Percentiles rank a stretch among this genome's conserved stretches.
Evolutionary conservation across 1,140 invertebrate genomes (phyloP).

Genomic region (Drosophila malerkotliana): DNA sequence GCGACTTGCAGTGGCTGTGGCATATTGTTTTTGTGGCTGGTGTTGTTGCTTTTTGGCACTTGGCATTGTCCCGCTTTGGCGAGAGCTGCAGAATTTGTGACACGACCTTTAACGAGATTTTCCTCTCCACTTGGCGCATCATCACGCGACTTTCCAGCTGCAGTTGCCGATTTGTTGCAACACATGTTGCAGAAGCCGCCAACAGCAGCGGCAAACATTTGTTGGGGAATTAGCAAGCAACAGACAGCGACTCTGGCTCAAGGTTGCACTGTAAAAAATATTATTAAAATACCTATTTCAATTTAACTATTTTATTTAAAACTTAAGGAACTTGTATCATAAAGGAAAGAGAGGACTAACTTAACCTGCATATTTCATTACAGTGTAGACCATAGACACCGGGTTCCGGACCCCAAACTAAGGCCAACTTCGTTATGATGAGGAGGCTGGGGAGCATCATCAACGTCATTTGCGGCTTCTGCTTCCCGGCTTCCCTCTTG

Average conservation of each 20-base stretch:
- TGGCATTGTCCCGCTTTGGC: conserved; percentile 55
- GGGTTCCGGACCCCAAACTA: conserved; percentile 21
- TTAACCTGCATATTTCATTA: neutral
- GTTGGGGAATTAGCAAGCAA: conserved; percentile 73
- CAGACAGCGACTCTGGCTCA: conserved; percentile 34
- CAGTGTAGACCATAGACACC: neutral
- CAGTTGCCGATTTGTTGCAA: conserved; percentile 67
- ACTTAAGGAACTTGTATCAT: neutral
- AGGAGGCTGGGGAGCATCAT: conserved; percentile 56
- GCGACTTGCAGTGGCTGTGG: neutral
- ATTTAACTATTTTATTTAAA: too few species aligned
- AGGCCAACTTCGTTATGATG: conserved; percentile 58
- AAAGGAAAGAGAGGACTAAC: neutral
- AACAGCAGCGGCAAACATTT: conserved; percentile 68
- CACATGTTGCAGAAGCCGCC: conserved; percentile 62
- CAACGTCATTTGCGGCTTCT: conserved; percentile 58
- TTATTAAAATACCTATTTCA: too few species aligned
- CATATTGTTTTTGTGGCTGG: neutral
- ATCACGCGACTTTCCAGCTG: conserved; percentile 75
- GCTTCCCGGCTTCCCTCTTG: conserved; percentile 26
- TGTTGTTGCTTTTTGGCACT: conserved; percentile 52
- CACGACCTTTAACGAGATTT: conserved; percentile 79
- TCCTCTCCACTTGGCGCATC: conserved; percentile 75
- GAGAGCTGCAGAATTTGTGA: conserved; percentile 66
- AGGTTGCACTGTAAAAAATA: neutral